phyloP scores from a whole-genome alignment of 2,113 vertebrate species.

The Anarhynchus alexandrinus region DNA sequence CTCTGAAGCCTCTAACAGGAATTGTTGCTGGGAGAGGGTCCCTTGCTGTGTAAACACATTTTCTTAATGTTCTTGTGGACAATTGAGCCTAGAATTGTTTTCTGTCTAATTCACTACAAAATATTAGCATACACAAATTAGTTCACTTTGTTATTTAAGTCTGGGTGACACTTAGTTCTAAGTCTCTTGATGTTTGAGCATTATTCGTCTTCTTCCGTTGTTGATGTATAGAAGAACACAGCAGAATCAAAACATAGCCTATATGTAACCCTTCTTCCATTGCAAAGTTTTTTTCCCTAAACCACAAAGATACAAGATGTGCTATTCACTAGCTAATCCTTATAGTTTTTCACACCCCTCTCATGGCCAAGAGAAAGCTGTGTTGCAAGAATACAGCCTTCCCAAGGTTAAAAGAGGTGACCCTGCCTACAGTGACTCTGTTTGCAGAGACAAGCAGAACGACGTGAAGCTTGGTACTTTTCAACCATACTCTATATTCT shows the following conservation, averaged over 20 bases:
- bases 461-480: background rate
- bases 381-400: conserved; percentile 23
- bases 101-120: background rate
- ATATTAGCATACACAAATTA: background rate
- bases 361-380: conserved; percentile 22
- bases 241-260: background rate
- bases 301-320: background rate
- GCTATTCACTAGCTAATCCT: background rate
- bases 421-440: background rate
- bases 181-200: background rate
- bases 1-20: background rate
- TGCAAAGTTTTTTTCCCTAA: background rate
- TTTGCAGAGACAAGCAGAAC: background rate
- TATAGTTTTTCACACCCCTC: background rate
- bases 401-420: conserved; percentile 7
- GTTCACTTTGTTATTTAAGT: background rate
- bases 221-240: background rate
- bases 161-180: background rate
- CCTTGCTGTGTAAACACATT: background rate
- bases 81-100: background rate
- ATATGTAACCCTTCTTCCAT: background rate
- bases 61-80: background rate
- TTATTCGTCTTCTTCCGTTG: background rate
- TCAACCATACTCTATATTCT: background rate
- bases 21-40: background rate